These are phyloP conservation scores for Bilobella aurantiaca DNA, from an alignment of 1,140 invertebrate genomes.

Conservation along the genomic window DNA sequence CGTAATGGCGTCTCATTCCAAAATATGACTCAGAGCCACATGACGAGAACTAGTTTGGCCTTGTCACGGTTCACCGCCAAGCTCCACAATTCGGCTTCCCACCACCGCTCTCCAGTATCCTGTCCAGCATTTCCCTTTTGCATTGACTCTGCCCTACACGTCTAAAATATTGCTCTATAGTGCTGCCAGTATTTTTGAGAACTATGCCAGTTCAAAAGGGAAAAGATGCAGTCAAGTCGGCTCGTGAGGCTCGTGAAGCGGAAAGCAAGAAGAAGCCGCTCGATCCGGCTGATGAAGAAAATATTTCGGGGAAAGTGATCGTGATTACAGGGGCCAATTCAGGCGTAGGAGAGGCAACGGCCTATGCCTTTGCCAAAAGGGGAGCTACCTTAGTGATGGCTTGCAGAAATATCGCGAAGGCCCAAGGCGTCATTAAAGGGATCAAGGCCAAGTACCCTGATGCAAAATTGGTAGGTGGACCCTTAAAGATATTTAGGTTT, in stretches of 20 bases:
- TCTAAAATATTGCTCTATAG: too few relatives aligned
- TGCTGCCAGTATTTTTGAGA: too few relatives aligned
- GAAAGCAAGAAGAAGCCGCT: not conserved
- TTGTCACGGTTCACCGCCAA: too few relatives aligned
- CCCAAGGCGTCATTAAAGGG: conserved; percentile 48
- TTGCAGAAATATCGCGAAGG: conserved; percentile 53
- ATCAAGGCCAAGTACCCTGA: not conserved
- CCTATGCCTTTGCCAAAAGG: conserved; percentile 39
- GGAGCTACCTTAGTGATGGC: conserved; percentile 62
- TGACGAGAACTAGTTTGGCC: too few relatives aligned
- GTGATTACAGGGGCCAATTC: not conserved
- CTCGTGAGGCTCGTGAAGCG: not conserved
- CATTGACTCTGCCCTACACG: too few relatives aligned
- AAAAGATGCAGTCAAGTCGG: not conserved
- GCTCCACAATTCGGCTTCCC: too few relatives aligned
- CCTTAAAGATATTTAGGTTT: too few relatives aligned
- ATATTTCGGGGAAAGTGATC: not conserved
- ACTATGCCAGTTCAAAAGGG: not conserved
- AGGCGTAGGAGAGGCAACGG: not conserved
- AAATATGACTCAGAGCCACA: too few relatives aligned
- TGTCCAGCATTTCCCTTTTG: too few relatives aligned
- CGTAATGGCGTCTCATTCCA: too few relatives aligned
- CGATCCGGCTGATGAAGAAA: not conserved
- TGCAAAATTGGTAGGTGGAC: not conserved
- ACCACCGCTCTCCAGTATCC: too few relatives aligned